Evolutionary conservation across 2,888 invertebrate genomes (phyloP).

Genomic region (Smittia aterrima): DNA sequence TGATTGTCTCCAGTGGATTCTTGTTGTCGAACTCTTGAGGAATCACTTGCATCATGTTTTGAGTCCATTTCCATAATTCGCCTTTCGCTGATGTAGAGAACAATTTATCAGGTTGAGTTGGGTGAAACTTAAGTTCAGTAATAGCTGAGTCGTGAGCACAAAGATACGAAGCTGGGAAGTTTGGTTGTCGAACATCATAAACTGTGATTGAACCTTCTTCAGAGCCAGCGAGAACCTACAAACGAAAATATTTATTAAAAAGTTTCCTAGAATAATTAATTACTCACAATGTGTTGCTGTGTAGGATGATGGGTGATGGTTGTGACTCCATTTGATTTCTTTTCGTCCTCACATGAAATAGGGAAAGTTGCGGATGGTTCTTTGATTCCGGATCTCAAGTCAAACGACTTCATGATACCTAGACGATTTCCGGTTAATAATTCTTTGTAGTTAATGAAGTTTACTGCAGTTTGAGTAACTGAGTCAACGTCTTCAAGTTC

Average conservation of each 20-base stretch:
- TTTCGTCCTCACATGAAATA: slow-evolving; percentile 68
- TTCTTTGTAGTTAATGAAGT: slow-evolving; percentile 68
- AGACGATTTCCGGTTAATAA: slow-evolving; percentile 74
- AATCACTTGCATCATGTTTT: slow-evolving; percentile 54
- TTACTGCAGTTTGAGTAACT: slow-evolving; percentile 73
- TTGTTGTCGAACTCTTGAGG: slow-evolving; percentile 42
- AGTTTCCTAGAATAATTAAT: neutral
- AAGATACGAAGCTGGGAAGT: slow-evolving; percentile 77
- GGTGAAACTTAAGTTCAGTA: slow-evolving; percentile 85
- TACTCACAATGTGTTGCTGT: slow-evolving; percentile 72
- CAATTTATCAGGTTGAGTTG: slow-evolving; percentile 77
- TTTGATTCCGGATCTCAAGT: slow-evolving; percentile 65
- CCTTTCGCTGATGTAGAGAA: slow-evolving; percentile 78
- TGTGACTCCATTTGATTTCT: slow-evolving; percentile 60
- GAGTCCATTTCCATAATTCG: slow-evolving; percentile 88
- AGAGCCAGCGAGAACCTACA: slow-evolving; percentile 70
- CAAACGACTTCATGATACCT: slow-evolving; percentile 89
- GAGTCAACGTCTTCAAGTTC: slow-evolving; percentile 71
- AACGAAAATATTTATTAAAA: neutral
- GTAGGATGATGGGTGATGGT: slow-evolving; percentile 81
- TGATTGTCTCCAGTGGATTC: slow-evolving; percentile 46
- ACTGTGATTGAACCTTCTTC: slow-evolving; percentile 83
- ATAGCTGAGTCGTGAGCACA: slow-evolving; percentile 74
- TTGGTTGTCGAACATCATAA: slow-evolving; percentile 85
- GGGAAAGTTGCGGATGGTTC: slow-evolving; percentile 69